Percentiles rank a stretch among this genome's conserved stretches.
Conservation (phyloP, 1,140 invertebrate genomes). For the Sminthurides bifidus region DNA sequence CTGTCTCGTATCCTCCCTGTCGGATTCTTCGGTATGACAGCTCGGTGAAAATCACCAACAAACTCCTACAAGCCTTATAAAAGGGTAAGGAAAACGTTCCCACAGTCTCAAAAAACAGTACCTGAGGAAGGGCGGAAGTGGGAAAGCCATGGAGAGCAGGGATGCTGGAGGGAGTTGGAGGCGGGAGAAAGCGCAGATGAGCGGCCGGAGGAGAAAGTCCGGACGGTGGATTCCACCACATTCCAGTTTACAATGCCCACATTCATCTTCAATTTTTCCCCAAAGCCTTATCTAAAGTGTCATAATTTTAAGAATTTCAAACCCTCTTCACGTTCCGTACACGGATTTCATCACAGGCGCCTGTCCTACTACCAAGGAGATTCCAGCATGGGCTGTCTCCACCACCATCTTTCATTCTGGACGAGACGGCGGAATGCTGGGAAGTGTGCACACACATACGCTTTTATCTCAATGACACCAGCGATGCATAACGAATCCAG, state of each 20-base stretch:
- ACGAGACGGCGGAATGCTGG: no score
- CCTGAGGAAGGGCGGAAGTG: not conserved
- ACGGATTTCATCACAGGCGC: no score
- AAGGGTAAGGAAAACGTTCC: no score
- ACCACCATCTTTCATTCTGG: no score
- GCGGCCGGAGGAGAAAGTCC: not conserved
- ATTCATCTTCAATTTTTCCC: constrained; percentile 14
- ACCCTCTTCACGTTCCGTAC: constrained; percentile 8
- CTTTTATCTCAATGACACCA: no score
- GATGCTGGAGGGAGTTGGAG: not conserved
- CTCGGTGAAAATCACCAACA: no score
- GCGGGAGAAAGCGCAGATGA: not conserved
- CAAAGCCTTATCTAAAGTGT: constrained; percentile 16
- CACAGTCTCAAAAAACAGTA: no score
- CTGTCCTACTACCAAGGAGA: no score
- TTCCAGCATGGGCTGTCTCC: no score
- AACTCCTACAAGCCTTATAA: no score
- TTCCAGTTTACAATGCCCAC: constrained; percentile 11
- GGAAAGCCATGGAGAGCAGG: not conserved
- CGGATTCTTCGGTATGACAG: not conserved
- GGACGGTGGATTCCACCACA: not conserved
- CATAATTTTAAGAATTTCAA: constrained; percentile 11
- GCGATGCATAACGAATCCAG: no score
- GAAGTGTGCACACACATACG: no score
- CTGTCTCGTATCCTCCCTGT: not conserved